A percentile compares a stretch with the other conserved stretches of the same genome.
Evolutionary conservation across 2,888 invertebrate genomes (phyloP).

Genomic region (Melieria crassipennis): DNA sequence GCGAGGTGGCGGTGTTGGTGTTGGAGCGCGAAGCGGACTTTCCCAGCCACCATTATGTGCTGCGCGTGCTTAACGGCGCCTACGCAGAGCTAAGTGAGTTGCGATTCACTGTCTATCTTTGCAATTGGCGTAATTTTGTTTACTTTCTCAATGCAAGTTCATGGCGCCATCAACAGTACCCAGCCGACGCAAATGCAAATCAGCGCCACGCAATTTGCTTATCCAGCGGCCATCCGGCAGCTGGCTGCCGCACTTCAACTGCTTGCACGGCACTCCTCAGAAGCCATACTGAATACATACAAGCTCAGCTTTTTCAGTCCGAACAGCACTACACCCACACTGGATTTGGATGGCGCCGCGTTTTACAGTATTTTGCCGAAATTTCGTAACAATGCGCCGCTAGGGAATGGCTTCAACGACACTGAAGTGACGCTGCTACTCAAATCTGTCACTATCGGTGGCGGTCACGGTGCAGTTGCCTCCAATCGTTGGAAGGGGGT

Average conservation of each 20-base stretch:
- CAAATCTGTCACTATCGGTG: not conserved
- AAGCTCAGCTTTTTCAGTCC: constrained; percentile 40
- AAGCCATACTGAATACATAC: constrained; percentile 38
- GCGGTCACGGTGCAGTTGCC: not conserved
- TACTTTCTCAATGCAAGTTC: not conserved
- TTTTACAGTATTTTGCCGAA: constrained; percentile 45
- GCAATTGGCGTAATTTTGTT: not conserved
- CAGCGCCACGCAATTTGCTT: constrained; percentile 10
- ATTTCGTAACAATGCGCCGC: constrained; percentile 46
- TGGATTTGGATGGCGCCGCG: constrained; percentile 23
- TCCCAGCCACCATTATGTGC: constrained; percentile 32
- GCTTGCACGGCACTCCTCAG: constrained; percentile 37
- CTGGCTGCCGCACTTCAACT: constrained; percentile 37
- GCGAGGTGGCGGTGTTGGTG: constrained; percentile 44
- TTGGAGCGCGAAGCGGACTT: constrained; percentile 41
- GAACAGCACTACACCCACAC: constrained; percentile 27
- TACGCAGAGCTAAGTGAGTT: constrained; percentile 41
- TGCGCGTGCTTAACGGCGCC: constrained; percentile 33
- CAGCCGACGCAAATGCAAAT: not conserved
- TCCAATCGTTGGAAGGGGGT: not conserved
- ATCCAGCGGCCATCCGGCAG: constrained; percentile 26
- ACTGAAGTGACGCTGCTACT: constrained; percentile 44
- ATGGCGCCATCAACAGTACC: constrained; percentile 6
- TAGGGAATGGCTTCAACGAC: constrained; percentile 46
- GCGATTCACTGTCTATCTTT: not conserved